Evolutionary conservation across 2,113 vertebrate genomes (phyloP).

Genomic region (Ginglymostoma cirratum): DNA sequence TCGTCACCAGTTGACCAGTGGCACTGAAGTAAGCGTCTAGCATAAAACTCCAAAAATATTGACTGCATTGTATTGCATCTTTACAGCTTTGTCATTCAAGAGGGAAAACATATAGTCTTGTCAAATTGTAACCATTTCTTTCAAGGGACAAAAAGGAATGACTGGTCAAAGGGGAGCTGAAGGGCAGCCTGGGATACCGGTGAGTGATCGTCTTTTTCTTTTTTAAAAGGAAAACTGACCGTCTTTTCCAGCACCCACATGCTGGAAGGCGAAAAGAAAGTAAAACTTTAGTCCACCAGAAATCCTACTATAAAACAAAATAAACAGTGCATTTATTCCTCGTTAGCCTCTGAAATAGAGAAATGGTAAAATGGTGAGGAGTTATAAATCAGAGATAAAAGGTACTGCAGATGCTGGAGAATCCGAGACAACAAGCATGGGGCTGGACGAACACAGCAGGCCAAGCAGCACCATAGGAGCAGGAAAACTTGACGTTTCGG

Average conservation of each 20-base stretch:
- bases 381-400: background rate
- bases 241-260: background rate
- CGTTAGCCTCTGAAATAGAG: background rate
- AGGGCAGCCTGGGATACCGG: constrained; percentile 51
- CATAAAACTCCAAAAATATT: background rate
- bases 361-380: background rate
- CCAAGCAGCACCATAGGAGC: too few relatives aligned
- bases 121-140: background rate
- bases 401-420: too few relatives aligned
- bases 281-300: background rate
- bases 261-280: background rate
- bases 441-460: too few relatives aligned
- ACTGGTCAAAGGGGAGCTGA: constrained; percentile 49
- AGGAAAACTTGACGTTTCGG: too few relatives aligned
- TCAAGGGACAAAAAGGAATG: constrained; percentile 57
- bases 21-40: background rate
- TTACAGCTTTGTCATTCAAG: background rate
- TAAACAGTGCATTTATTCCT: background rate
- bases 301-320: background rate
- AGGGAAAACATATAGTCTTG: background rate
- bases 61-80: background rate
- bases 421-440: too few relatives aligned
- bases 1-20: background rate
- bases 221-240: background rate
- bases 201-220: constrained; percentile 37